These are phyloP conservation scores for Ceratotherium simum DNA, from an alignment of 2,113 vertebrate genomes.

Conservation along the genomic window DNA sequence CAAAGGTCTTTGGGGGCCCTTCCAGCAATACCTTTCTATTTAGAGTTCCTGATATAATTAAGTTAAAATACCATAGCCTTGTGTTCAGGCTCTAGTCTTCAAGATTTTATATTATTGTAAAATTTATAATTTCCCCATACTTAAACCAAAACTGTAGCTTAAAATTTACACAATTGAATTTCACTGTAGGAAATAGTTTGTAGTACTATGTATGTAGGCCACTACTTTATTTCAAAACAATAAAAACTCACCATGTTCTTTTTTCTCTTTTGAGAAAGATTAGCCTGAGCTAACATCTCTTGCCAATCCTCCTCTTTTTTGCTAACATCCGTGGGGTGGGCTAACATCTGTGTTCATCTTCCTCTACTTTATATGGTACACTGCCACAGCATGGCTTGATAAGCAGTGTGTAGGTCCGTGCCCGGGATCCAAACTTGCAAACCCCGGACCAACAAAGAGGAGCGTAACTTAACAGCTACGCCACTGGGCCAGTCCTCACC, in stretches of 20 bases:
- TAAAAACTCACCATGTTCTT: background rate
- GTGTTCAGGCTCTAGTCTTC: background rate
- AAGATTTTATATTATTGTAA: background rate
- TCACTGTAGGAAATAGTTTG: background rate
- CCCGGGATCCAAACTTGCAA: too few relatives aligned
- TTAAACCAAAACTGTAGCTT: background rate
- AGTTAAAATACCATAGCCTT: background rate
- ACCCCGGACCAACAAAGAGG: too few relatives aligned
- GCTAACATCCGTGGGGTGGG: too few relatives aligned
- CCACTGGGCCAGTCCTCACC: background rate
- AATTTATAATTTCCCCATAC: background rate
- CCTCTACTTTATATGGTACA: too few relatives aligned
- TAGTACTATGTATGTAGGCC: background rate
- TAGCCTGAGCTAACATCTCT: too few relatives aligned
- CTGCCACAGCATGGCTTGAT: too few relatives aligned
- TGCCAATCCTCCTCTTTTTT: too few relatives aligned
- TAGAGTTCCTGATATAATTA: background rate
- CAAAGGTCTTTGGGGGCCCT: background rate
- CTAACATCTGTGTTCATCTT: too few relatives aligned
- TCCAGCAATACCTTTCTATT: background rate
- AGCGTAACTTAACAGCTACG: too few relatives aligned
- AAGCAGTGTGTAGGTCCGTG: too few relatives aligned
- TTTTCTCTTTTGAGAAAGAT: too few relatives aligned
- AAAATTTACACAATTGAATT: background rate
- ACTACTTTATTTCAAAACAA: conserved; percentile 25